These are phyloP conservation scores for Idaea dimidiata DNA, from an alignment of 2,888 invertebrate species.

Conservation along the genomic window DNA sequence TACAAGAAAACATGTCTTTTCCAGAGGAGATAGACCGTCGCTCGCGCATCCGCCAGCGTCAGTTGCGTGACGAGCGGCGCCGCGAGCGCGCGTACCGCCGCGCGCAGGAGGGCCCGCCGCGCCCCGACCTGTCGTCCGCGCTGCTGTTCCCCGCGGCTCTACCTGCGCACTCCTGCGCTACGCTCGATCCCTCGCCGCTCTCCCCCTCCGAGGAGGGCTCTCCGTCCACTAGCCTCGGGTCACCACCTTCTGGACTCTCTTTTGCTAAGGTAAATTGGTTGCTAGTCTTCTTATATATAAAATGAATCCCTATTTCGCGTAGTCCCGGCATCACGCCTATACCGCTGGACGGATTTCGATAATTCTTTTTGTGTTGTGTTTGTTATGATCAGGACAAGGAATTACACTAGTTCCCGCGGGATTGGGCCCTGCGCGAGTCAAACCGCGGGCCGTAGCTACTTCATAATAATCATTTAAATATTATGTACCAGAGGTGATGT, in stretches of 20 bases:
- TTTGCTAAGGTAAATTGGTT: constrained; percentile 64
- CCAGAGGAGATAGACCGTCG: constrained; percentile 88
- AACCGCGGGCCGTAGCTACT: no score
- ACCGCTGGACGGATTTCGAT: no score
- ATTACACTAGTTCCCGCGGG: no score
- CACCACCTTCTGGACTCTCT: constrained; percentile 60
- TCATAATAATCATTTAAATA: no score
- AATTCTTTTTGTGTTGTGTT: no score
- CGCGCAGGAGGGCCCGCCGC: constrained; percentile 85
- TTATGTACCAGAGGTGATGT: no score
- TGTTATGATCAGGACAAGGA: no score
- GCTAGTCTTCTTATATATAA: no score
- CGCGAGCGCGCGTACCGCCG: constrained; percentile 89
- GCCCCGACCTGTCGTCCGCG: constrained; percentile 81
- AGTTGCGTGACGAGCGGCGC: constrained; percentile 88
- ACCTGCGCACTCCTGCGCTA: constrained; percentile 41
- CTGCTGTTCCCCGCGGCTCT: constrained; percentile 68
- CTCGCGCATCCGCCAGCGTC: constrained; percentile 84
- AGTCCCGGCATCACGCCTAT: no score
- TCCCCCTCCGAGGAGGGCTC: constrained; percentile 28
- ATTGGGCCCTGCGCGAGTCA: no score
- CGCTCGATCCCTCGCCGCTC: constrained; percentile 33
- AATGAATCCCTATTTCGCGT: no score
- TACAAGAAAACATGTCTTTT: constrained; percentile 10
- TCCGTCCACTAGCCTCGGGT: constrained; percentile 39